Conservation (phyloP, 2,113 vertebrate species). For the Alectura lathami region DNA sequence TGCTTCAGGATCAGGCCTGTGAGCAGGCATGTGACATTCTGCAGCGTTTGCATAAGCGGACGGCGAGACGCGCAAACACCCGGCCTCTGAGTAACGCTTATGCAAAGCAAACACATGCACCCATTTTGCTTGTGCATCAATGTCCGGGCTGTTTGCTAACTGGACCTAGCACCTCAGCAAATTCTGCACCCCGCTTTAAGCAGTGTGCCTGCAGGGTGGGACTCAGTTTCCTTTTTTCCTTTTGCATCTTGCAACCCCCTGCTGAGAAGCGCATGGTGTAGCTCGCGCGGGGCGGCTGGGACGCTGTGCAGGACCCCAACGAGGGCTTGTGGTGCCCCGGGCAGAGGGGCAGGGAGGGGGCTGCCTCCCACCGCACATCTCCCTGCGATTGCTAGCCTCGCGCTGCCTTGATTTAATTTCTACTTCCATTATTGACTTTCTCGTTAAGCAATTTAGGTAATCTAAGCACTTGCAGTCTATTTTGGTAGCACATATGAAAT, state of each 20-base stretch:
- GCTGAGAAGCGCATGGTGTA: constrained; percentile 27
- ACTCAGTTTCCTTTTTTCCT: not conserved
- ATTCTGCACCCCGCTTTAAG: not conserved
- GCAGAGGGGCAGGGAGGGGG: rapidly evolving
- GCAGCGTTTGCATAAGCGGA: constrained; percentile 39
- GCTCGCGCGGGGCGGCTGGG: not conserved
- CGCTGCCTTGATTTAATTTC: not conserved
- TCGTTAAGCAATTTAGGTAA: constrained; percentile 28
- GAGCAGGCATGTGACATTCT: not conserved
- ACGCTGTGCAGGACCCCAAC: not conserved
- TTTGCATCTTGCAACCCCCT: not conserved
- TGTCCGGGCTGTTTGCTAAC: not conserved
- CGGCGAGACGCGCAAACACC: not conserved
- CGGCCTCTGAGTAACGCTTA: not conserved
- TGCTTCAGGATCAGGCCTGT: constrained; percentile 27
- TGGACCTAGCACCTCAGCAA: not conserved
- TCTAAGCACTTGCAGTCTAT: constrained; percentile 63
- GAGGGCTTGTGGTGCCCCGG: no score
- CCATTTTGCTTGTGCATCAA: not conserved
- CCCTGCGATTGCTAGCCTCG: not conserved
- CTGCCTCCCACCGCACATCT: not conserved
- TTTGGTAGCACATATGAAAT: constrained; percentile 7
- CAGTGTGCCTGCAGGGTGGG: not conserved
- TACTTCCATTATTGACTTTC: constrained; percentile 31
- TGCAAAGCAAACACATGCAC: constrained; percentile 36